phyloP scores from a whole-genome alignment of 2,797 vertebrate genomes.

The Artibeus lituratus region DNA sequence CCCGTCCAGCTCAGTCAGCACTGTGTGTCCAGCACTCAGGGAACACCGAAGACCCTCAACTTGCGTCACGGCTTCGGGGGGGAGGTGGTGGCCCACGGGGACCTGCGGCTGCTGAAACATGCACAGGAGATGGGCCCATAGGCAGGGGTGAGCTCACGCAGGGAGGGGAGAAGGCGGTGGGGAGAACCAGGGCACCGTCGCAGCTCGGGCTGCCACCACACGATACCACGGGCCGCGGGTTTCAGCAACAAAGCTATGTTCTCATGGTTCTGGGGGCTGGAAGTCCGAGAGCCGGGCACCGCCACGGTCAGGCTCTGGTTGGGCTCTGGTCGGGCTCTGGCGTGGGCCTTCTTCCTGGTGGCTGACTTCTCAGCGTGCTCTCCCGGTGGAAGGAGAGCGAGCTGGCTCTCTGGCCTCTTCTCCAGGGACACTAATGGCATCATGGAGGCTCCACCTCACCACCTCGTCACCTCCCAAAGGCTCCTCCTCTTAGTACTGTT shows the following conservation, averaged over 20 bases:
- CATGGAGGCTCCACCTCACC: not conserved
- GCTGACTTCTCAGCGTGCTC: not conserved
- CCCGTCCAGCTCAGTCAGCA: not conserved
- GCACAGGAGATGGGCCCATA: accelerated
- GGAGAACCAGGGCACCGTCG: not conserved
- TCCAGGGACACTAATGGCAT: not conserved
- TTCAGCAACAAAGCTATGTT: not conserved
- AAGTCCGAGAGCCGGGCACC: not conserved
- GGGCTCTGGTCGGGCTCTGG: not conserved
- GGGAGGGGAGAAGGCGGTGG: accelerated
- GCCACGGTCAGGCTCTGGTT: not conserved
- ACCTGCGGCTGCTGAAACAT: accelerated
- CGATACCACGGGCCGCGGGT: not conserved
- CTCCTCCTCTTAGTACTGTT: not conserved
- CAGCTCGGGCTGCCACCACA: not conserved
- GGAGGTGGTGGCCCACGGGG: accelerated
- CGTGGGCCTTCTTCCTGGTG: not conserved
- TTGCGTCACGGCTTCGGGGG: accelerated
- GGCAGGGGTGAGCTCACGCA: not conserved
- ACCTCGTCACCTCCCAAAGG: not conserved
- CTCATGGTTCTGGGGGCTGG: not conserved
- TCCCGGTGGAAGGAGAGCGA: not conserved
- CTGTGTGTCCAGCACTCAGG: too few species aligned
- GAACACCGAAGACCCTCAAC: not conserved
- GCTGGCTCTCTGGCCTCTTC: not conserved